Base-by-base conservation (phyloP, 2,797 vertebrate genomes). In the Paratrypauchen microcephalus region DNA sequence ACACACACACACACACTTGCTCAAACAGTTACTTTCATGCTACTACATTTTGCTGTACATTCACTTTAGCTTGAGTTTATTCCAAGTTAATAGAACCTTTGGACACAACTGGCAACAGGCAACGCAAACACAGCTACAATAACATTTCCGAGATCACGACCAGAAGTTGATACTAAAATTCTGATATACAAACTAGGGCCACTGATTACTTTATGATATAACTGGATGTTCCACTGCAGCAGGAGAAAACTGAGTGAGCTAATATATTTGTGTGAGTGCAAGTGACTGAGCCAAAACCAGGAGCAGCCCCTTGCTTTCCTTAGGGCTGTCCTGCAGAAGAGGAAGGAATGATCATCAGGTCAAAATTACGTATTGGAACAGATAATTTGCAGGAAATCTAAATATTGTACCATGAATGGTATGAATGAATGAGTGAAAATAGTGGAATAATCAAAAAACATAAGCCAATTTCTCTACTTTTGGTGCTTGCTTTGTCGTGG, bases 211-310 rank as follows among this genome's bases (percentile, higher is more conserved):
- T 74, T 69, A 71, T 87, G 85, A 90, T 78, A 84, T 84, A 87
- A 90, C 71, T 23, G 18, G 52, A 76, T 88, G 83, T 85, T 87
- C 84, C 79, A 84, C 84, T 68, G 80, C 82, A 83, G 71, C 77
- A 74, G 65, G 66, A 76, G 70, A 85, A 83, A 86, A 83, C 71
- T 55, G 64, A 78, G 82, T 78, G 81, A 87, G 83, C 81, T 78
- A 76, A 86, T 79, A 66, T 58, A 60, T 79, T 74, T 82, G 65
- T 78, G 66, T 75, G 73, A 67, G 76, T 71, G 81, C 66, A 67
- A 77, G 65, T 67, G 73, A 19, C 48, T 66, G 63, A 76, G 81
- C 76, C 81, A 84, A 76, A 72, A 85, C 79, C 85, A 83, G 59
- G 39, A 78, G 80, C 52, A 60, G 78, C 65, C 79, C 77, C 76